Evolutionary conservation across 2,888 invertebrate genomes (phyloP).

Genomic region (Macaria liturata): DNA sequence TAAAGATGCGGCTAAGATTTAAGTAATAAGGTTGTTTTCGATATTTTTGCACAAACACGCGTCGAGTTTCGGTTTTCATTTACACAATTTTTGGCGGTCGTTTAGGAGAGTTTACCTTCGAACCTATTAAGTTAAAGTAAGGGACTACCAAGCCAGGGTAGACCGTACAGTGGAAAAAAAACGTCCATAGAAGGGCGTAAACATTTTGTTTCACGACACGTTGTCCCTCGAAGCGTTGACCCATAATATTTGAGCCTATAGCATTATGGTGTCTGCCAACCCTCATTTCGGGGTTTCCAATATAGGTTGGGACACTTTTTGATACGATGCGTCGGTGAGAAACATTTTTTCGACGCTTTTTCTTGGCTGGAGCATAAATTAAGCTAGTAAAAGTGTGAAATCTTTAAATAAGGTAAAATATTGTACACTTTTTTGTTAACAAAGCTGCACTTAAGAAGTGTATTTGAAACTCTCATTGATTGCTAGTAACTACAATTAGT

Average conservation of each 20-base stretch:
- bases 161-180: conserved; percentile 5
- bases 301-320: conserved; percentile 23
- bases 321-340: conserved; percentile 16
- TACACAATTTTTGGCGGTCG: no score
- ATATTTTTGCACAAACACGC: no score
- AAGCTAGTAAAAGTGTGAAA: no score
- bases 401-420: no score
- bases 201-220: conserved; percentile 23
- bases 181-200: conserved; percentile 12
- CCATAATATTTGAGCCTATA: conserved; percentile 26
- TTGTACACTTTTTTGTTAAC: no score
- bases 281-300: conserved; percentile 22
- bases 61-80: no score
- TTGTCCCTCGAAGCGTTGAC: conserved; percentile 23
- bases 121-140: conserved; percentile 3
- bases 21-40: not conserved
- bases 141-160: not conserved
- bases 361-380: not conserved
- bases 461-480: no score
- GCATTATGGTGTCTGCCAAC: conserved; percentile 23
- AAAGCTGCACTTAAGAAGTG: no score
- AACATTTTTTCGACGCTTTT: conserved; percentile 1
- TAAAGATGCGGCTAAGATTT: conserved; percentile 4
- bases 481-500: no score
- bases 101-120: not conserved